phyloP scores from a whole-genome alignment of 2,888 invertebrate genomes.

The Parnassius smintheus region DNA sequence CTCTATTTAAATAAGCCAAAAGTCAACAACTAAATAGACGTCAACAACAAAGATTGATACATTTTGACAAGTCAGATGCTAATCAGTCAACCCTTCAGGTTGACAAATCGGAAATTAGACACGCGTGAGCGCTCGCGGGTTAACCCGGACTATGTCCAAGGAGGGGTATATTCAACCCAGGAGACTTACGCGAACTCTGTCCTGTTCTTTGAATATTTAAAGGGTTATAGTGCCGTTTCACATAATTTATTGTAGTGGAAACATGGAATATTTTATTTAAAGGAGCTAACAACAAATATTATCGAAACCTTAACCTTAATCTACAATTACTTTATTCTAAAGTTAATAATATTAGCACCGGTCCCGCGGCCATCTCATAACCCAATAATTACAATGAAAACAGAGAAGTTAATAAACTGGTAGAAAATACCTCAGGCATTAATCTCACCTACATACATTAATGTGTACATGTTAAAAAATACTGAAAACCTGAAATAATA shows the following conservation, averaged over 20 bases:
- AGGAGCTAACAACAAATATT: background rate
- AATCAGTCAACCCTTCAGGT: conserved; percentile 78
- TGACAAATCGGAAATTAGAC: conserved; percentile 80
- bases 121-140: conserved; percentile 76
- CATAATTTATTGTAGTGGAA: conserved; percentile 38
- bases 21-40: conserved; percentile 27
- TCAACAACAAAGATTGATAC: conserved; percentile 65
- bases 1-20: conserved; percentile 21
- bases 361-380: no score
- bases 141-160: conserved; percentile 54
- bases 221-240: conserved; percentile 57
- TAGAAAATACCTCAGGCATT: no score
- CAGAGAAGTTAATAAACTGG: no score
- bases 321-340: background rate
- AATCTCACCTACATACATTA: no score
- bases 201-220: conserved; percentile 79
- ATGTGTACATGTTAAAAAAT: no score
- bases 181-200: conserved; percentile 57
- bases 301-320: background rate
- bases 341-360: background rate
- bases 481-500: no score
- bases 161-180: conserved; percentile 54
- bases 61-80: conserved; percentile 76
- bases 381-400: no score
- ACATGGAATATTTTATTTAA: conserved; percentile 14